These are phyloP conservation scores for Troides oblongomaculatus DNA, from an alignment of 2,888 invertebrate genomes.

Conservation along the genomic window DNA sequence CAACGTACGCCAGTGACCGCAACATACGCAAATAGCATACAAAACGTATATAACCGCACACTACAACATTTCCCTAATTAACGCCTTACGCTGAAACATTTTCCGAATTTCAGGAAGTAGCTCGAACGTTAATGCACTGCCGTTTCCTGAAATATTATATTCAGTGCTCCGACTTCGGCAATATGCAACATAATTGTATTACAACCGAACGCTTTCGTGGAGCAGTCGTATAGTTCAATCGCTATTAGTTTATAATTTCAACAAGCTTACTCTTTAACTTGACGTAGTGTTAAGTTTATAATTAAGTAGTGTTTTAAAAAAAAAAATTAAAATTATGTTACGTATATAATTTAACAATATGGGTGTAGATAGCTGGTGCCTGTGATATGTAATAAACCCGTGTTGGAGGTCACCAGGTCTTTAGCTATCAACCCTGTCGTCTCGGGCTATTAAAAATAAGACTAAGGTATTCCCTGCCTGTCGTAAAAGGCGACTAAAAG, in stretches of 20 bases:
- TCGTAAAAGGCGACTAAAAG: no score
- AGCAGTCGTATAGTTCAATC: conserved; percentile 1
- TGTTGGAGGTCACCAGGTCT: no score
- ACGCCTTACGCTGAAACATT: conserved; percentile 20
- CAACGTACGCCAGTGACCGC: conserved; percentile 1
- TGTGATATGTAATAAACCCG: no score
- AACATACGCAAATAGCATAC: conserved; percentile 9
- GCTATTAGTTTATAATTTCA: not conserved
- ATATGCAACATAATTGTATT: conserved; percentile 19
- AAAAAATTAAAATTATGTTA: no score
- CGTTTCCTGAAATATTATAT: conserved; percentile 28
- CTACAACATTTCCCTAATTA: conserved; percentile 25
- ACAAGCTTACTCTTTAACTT: no score
- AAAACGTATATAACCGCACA: conserved; percentile 10
- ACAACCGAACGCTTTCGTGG: not conserved
- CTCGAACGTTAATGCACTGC: conserved; percentile 17
- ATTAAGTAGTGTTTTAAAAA: no score
- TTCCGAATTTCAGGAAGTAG: conserved; percentile 24
- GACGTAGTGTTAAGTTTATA: no score
- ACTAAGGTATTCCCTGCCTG: no score
- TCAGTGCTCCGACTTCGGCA: conserved; percentile 3
- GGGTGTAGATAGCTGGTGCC: no score
- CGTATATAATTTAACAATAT: no score
- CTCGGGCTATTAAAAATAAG: no score
- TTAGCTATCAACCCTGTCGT: no score